These are phyloP conservation scores for Enoplosus armatus DNA, from an alignment of 2,797 vertebrate genomes.

Conservation along the genomic window DNA sequence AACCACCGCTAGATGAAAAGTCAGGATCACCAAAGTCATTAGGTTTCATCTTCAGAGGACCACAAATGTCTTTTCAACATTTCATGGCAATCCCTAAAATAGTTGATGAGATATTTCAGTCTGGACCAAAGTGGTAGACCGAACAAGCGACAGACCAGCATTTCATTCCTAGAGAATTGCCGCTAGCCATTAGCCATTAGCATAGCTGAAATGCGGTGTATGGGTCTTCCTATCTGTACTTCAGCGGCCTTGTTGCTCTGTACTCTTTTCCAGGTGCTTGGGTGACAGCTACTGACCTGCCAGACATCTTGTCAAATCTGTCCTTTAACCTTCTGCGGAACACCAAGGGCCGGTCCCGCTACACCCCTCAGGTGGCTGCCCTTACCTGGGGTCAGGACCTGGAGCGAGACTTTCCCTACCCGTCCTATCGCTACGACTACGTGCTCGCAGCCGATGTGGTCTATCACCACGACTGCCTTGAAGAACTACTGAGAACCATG, in stretches of 20 bases:
- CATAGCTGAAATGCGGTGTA: not conserved
- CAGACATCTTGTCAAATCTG: constrained; percentile 91
- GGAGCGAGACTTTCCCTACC: constrained; percentile 84
- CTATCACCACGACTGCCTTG: constrained; percentile 88
- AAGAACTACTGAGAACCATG: constrained; percentile 90
- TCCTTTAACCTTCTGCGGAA: constrained; percentile 91
- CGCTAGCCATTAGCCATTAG: not conserved
- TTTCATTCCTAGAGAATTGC: not conserved
- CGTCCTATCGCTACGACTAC: constrained; percentile 87
- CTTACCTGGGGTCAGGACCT: constrained; percentile 91
- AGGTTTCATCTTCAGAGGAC: not conserved
- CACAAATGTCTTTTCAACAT: not conserved
- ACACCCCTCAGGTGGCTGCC: constrained; percentile 90
- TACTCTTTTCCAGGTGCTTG: constrained; percentile 87
- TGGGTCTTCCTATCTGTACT: not conserved
- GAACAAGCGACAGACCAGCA: not conserved
- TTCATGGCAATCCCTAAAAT: not conserved
- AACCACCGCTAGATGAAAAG: not conserved
- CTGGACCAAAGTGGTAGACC: not conserved
- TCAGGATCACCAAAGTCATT: not conserved
- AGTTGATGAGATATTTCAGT: not conserved
- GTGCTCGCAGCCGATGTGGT: constrained; percentile 95
- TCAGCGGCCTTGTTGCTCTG: not conserved
- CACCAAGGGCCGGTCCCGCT: constrained; percentile 82
- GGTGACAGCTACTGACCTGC: constrained; percentile 94